phyloP scores from a whole-genome alignment of 2,113 vertebrate species.

The Aviceda subcristata region DNA sequence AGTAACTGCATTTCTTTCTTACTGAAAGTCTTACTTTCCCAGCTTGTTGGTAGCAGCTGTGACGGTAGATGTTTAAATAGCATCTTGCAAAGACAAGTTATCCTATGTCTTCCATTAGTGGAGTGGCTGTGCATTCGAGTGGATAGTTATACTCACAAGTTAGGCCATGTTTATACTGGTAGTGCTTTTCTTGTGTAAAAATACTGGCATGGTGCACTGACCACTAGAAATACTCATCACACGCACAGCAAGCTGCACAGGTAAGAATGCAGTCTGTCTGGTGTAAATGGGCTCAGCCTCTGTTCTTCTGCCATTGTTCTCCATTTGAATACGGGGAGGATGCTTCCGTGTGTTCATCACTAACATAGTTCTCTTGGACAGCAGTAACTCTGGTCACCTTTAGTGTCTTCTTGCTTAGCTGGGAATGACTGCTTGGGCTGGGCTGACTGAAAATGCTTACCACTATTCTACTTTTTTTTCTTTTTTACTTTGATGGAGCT shows the following conservation, averaged over 20 bases:
- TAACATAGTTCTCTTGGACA: background rate
- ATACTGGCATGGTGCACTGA: too few species aligned
- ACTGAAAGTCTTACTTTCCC: background rate
- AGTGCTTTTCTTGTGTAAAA: background rate
- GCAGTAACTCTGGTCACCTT: background rate
- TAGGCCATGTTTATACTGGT: background rate
- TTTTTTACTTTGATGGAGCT: background rate
- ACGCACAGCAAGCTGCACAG: background rate
- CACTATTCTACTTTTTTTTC: background rate
- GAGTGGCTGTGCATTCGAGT: background rate
- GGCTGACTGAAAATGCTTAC: background rate
- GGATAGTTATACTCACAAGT: background rate
- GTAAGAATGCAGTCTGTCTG: background rate
- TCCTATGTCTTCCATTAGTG: background rate
- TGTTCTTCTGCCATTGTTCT: background rate
- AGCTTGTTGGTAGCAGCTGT: background rate
- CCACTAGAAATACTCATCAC: accelerated
- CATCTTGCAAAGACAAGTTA: background rate
- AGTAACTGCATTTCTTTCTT: background rate
- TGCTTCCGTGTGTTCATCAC: accelerated
- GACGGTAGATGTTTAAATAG: background rate
- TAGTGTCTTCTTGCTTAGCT: background rate
- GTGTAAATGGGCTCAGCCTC: background rate
- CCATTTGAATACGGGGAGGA: background rate
- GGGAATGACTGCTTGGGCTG: background rate